Percentiles rank a stretch among this genome's conserved stretches.
Evolutionary conservation across 2,113 vertebrate genomes (phyloP).

Genomic region (Rhineura floridana): DNA sequence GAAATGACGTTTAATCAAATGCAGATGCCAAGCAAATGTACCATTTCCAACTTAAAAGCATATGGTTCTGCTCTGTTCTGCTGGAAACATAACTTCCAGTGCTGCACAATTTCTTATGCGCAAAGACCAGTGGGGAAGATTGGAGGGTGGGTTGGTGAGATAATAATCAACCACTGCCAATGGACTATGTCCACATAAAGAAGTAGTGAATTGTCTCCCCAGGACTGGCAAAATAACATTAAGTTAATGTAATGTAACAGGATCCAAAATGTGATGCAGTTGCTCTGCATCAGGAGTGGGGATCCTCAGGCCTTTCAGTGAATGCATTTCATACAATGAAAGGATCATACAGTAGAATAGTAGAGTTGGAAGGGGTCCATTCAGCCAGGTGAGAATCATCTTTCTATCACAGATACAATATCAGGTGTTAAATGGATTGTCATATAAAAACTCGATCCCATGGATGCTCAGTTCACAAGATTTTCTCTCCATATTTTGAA

Average conservation of each 20-base stretch:
- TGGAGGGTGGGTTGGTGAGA: neutral
- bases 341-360: too few species aligned
- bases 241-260: too few species aligned
- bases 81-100: conserved; percentile 28
- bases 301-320: too few species aligned
- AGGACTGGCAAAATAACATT: neutral
- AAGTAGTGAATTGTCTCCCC: neutral
- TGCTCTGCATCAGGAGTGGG: neutral
- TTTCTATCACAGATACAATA: too few species aligned
- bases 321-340: too few species aligned
- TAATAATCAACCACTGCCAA: neutral
- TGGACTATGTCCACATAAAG: neutral
- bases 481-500: too few species aligned
- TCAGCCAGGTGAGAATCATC: too few species aligned
- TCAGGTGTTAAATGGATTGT: too few species aligned
- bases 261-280: neutral
- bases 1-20: conserved; percentile 71
- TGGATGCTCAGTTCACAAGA: too few species aligned
- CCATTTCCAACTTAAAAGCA: conserved; percentile 41
- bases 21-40: conserved; percentile 73
- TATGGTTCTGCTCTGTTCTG: conserved; percentile 42
- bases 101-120: conserved; percentile 35
- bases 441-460: too few species aligned
- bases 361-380: too few species aligned
- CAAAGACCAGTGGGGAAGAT: conserved; percentile 21